Percentiles rank a stretch among this genome's conserved stretches.
Conservation (phyloP, 2,888 invertebrate species). For the Polylopha cassiicola region DNA sequence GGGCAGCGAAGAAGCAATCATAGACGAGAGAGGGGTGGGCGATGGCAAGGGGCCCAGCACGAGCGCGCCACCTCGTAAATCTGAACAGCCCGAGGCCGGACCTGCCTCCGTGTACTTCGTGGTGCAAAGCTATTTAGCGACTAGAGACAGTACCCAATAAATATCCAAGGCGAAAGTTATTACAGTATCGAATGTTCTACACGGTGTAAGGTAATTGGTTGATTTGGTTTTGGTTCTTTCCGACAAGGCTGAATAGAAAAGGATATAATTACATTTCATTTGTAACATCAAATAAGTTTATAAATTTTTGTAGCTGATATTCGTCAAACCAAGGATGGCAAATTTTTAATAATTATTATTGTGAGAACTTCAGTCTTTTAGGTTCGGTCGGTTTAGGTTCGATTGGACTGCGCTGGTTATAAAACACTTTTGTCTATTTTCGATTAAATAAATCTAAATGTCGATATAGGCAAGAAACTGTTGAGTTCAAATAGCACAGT, state of each 20-base stretch:
- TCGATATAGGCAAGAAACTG: too few species aligned
- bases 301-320: too few species aligned
- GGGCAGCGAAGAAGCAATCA: neutral
- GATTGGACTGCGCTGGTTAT: neutral
- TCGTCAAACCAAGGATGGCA: too few species aligned
- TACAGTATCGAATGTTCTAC: slow-evolving; percentile 30
- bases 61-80: slow-evolving; percentile 63
- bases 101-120: slow-evolving; percentile 35
- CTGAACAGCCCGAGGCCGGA: slow-evolving; percentile 48
- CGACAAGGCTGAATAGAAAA: too few species aligned
- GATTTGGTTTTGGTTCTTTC: slow-evolving; percentile 29
- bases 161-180: slow-evolving; percentile 46
- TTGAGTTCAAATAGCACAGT: slow-evolving; percentile 8
- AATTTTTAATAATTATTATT: too few species aligned
- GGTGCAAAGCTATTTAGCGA: slow-evolving; percentile 44
- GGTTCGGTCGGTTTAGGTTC: too few species aligned
- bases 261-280: too few species aligned
- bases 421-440: neutral
- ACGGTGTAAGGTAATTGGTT: slow-evolving; percentile 31
- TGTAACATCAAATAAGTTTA: too few species aligned
- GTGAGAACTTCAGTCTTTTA: too few species aligned
- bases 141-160: slow-evolving; percentile 48
- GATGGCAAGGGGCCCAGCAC: slow-evolving; percentile 44
- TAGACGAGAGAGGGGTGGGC: slow-evolving; percentile 29
- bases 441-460: slow-evolving; percentile 5